These are phyloP conservation scores for Sparus aurata DNA, from an alignment of 2,797 vertebrate species.

Conservation along the genomic window DNA sequence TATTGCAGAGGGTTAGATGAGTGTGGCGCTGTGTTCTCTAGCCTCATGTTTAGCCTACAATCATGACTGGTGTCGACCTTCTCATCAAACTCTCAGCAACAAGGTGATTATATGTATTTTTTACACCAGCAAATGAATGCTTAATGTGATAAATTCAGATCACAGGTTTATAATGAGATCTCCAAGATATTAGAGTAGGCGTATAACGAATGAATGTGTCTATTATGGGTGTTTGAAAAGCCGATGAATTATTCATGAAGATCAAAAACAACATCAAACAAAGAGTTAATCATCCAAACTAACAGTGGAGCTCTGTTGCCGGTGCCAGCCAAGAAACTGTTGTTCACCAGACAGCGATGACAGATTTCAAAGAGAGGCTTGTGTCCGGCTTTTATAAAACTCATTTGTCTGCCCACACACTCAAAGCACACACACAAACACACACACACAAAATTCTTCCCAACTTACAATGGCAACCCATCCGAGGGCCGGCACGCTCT, in stretches of 20 bases:
- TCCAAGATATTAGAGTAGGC: not conserved
- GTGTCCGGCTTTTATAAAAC: conserved; percentile 34
- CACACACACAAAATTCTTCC: not conserved
- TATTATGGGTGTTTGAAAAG: conserved; percentile 12
- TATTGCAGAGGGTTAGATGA: not conserved
- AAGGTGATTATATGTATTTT: not conserved
- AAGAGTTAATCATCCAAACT: conserved; percentile 44
- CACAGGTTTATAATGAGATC: not conserved
- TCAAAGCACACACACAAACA: not conserved
- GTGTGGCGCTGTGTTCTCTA: too few relatives aligned
- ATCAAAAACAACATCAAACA: conserved; percentile 17
- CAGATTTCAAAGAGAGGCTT: conserved; percentile 48
- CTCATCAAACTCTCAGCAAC: not conserved
- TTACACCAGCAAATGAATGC: not conserved
- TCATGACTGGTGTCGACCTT: not conserved
- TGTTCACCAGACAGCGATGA: conserved; percentile 35
- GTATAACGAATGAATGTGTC: conserved; percentile 21
- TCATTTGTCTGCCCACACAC: conserved; percentile 8
- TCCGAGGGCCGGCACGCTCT: conserved; percentile 94
- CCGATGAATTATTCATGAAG: conserved; percentile 45
- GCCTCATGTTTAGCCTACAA: not conserved
- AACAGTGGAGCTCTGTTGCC: conserved; percentile 59
- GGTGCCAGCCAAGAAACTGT: conserved; percentile 49
- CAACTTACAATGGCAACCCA: conserved; percentile 95
- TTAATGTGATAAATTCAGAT: conserved; percentile 1